Evolutionary conservation across 1,140 invertebrate genomes (phyloP).

Genomic region (Carcinoscorpius rotundicauda): DNA sequence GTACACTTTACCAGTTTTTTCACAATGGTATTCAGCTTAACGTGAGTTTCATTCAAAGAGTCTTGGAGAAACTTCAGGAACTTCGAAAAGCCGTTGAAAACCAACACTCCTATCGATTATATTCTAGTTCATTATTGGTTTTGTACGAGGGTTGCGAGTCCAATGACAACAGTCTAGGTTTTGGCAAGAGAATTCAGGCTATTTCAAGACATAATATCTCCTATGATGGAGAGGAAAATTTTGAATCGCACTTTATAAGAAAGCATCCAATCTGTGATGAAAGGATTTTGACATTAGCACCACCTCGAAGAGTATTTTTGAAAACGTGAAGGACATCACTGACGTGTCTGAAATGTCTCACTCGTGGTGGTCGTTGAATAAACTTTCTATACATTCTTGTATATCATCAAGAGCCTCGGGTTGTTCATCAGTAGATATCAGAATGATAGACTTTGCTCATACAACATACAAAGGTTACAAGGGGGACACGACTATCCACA

Average conservation of each 20-base stretch:
- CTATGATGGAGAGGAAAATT: no score
- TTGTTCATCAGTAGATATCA: slow-evolving; percentile 49
- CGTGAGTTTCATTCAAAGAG: slow-evolving; percentile 55
- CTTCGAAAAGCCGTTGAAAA: slow-evolving; percentile 62
- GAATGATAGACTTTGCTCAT: slow-evolving; percentile 93
- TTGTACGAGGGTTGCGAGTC: slow-evolving; percentile 63
- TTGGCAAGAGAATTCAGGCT: no score
- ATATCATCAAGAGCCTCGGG: slow-evolving; percentile 4
- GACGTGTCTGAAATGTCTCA: not conserved
- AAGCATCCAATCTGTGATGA: no score
- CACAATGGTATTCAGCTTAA: slow-evolving; percentile 62
- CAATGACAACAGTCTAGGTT: no score
- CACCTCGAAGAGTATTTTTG: no score
- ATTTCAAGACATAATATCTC: no score
- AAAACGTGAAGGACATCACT: no score
- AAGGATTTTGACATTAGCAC: no score
- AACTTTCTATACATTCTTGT: not conserved
- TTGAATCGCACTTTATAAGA: no score
- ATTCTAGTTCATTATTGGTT: slow-evolving; percentile 82
- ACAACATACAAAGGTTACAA: slow-evolving; percentile 50
- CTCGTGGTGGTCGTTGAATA: not conserved
- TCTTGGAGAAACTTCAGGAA: slow-evolving; percentile 57
- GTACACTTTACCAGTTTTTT: slow-evolving; percentile 69
- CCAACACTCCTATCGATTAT: slow-evolving; percentile 84
- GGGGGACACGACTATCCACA: slow-evolving; percentile 44